Evolutionary conservation across 2,113 vertebrate genomes (phyloP), one percentile per base, ranked within the genome.

Genomic region (Mystacornis crossleyi): DNA sequence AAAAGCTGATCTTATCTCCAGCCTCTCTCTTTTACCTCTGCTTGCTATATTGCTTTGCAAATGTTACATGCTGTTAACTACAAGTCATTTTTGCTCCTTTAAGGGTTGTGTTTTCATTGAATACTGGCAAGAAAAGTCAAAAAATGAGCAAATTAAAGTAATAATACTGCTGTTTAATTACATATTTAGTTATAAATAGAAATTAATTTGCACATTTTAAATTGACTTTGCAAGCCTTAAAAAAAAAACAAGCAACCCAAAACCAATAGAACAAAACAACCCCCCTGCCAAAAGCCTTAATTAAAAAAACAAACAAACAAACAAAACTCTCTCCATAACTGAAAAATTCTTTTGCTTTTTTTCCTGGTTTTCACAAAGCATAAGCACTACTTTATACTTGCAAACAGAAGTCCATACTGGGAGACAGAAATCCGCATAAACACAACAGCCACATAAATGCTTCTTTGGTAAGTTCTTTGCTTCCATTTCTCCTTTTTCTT

Each of bases 61-160:
- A 43, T 78, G 11, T 50, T 53, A 12, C 1, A 3, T 62, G 10
- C 20, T 85, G 58, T 33, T 80, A 82, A 34, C 12, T 42, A 8
- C 8, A 45, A 64, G n/a, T 40, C 0, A 55, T 51, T 90, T 94
- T 84, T 78, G 6, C 29, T 82, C 24, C 43, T 65, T 77, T 83
- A 82, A 75, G 14, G 2, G 8, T n/a, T 58, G 2, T 61, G 8
- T 79, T 94, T 82, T 65, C 54, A 69, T 48, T 45, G 43, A 81
- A 64, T 45, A 42, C 6, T 38, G 34, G 25, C 17, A 85, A 74
- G 23, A 54, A 2, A 85, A 64, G 13, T 51, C 2, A 81, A 94
- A 94, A 94, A 87, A 61, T 54, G 2, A 94, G 19, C 33, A 95
- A 93, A 95, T 93, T 13, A 67, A 81, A 79, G 77, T 57, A 96